phyloP scores from a whole-genome alignment of 2,113 vertebrate species.

The Suricata suricatta region DNA sequence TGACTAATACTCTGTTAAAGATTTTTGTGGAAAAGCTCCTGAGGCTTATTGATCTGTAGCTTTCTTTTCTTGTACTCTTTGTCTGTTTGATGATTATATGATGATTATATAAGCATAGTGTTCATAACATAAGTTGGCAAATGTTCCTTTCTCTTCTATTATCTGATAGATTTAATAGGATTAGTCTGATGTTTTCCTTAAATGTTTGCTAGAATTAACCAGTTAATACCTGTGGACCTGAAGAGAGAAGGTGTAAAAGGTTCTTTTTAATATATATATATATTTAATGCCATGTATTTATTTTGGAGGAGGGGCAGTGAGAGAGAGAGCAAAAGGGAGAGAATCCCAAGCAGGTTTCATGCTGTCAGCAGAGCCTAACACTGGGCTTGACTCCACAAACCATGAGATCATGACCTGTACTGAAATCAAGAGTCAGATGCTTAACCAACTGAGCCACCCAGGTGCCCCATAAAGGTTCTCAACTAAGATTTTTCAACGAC shows the following conservation, averaged over 20 bases:
- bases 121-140: not conserved
- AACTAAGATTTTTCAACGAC: not conserved
- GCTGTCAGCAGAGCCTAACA: too few species aligned
- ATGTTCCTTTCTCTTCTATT: not conserved
- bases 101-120: not conserved
- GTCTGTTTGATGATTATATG: not conserved
- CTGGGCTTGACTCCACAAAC: too few species aligned
- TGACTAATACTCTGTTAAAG: not conserved
- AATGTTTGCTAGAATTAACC: not conserved
- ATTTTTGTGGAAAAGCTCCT: not conserved
- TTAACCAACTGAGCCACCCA: too few species aligned
- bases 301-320: too few species aligned
- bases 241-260: not conserved
- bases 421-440: too few species aligned
- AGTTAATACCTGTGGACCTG: not conserved
- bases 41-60: not conserved
- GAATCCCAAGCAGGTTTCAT: too few species aligned
- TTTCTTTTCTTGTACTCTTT: constrained; percentile 6
- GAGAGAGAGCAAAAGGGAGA: too few species aligned
- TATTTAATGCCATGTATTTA: too few species aligned
- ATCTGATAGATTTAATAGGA: not conserved
- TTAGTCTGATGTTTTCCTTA: not conserved
- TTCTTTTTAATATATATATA: too few species aligned
- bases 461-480: not conserved
- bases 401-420: too few species aligned